phyloP scores from a whole-genome alignment of 2,888 invertebrate species.

The Caenorhabditis doughertyi region DNA sequence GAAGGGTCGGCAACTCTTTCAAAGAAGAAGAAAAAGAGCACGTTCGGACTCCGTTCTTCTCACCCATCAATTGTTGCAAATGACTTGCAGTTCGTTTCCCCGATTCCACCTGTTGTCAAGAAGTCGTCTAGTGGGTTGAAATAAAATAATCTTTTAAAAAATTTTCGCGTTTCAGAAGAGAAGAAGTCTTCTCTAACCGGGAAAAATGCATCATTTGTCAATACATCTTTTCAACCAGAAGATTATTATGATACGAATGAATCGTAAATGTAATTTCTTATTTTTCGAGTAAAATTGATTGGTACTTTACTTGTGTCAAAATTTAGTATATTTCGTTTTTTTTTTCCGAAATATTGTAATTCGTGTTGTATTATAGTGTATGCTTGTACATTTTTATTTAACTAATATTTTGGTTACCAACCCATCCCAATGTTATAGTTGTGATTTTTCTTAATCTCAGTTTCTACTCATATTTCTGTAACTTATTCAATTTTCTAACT shows the following conservation, averaged over 20 bases:
- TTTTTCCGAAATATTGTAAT: neutral
- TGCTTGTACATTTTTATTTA: constrained; percentile 1
- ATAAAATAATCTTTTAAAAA: neutral
- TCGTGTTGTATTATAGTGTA: neutral
- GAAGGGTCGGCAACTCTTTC: constrained; percentile 43
- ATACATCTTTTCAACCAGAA: constrained; percentile 70
- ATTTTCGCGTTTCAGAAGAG: constrained; percentile 58
- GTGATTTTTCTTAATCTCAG: constrained; percentile 29
- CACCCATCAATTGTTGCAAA: constrained; percentile 55
- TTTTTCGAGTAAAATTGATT: neutral
- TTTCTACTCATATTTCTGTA: constrained; percentile 13
- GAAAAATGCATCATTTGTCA: constrained; percentile 69
- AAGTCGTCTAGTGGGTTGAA: constrained; percentile 50
- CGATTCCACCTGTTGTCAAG: constrained; percentile 38
- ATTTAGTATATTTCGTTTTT: neutral
- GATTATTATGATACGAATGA: constrained; percentile 63
- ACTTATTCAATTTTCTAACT: neutral
- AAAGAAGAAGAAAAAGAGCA: constrained; percentile 65
- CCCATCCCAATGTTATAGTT: constrained; percentile 20
- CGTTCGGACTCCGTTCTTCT: constrained; percentile 59
- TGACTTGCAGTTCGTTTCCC: constrained; percentile 36
- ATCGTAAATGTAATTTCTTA: constrained; percentile 6
- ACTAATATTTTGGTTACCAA: constrained; percentile 4
- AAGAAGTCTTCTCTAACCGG: constrained; percentile 38
- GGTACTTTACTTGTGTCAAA: constrained; percentile 8